A percentile compares a stretch with the other conserved stretches of the same genome.
phyloP scores from a whole-genome alignment of 1,140 invertebrate species.

The Aleiodes sp. region DNA sequence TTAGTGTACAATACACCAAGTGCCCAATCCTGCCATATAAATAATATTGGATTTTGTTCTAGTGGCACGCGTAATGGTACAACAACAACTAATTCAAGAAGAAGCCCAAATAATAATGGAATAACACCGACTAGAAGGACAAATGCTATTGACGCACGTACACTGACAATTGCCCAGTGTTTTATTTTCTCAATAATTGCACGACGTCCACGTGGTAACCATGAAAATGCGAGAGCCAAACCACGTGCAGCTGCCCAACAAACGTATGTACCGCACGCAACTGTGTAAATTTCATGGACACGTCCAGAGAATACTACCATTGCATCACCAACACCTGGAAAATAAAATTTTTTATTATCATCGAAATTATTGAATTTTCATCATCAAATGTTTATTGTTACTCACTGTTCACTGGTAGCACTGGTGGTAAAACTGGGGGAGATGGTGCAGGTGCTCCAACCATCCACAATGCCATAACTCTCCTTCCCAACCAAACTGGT shows the following conservation, averaged over 20 bases:
- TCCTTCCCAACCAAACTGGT: constrained; percentile 89
- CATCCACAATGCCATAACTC: constrained; percentile 87
- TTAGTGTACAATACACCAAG: constrained; percentile 97
- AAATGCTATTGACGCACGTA: constrained; percentile 78
- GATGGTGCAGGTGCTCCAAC: constrained; percentile 68
- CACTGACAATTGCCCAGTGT: constrained; percentile 76
- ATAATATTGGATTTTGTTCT: constrained; percentile 93
- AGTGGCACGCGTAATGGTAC: constrained; percentile 92
- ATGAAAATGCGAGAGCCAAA: constrained; percentile 80
- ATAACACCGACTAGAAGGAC: constrained; percentile 88
- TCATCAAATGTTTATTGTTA: constrained; percentile 19
- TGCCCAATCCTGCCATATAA: constrained; percentile 97
- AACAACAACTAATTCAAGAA: constrained; percentile 91
- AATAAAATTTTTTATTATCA: background rate
- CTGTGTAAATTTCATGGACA: constrained; percentile 96
- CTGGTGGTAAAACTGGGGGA: constrained; percentile 53
- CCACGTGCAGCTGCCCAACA: constrained; percentile 89
- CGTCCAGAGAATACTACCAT: constrained; percentile 66
- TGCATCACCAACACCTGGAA: constrained; percentile 48
- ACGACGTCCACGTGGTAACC: constrained; percentile 87
- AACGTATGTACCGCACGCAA: constrained; percentile 91
- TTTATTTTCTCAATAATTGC: constrained; percentile 79
- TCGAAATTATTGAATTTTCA: background rate
- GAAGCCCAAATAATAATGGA: constrained; percentile 89
- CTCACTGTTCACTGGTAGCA: constrained; percentile 52